Evolutionary conservation across 2,113 vertebrate species (phyloP).

Genomic region (Xyliphius kryptos): DNA sequence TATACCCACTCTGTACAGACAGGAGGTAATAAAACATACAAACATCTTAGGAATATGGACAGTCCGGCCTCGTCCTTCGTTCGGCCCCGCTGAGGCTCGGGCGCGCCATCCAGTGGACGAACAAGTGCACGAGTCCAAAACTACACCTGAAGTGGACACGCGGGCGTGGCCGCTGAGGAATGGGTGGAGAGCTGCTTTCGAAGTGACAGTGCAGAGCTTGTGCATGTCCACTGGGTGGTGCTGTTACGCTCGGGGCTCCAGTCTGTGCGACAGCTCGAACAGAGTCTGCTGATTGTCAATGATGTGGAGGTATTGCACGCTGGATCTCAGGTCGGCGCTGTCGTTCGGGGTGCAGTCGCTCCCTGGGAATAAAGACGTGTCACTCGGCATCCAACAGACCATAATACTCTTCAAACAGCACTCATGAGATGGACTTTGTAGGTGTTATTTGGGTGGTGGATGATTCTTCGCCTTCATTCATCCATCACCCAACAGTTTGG

Average conservation of each 20-base stretch:
- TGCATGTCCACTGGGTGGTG: slow-evolving; percentile 2
- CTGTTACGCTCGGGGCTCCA: slow-evolving; percentile 80
- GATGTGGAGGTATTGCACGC: slow-evolving; percentile 82
- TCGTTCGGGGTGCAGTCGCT: slow-evolving; percentile 79
- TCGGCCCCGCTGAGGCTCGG: slow-evolving; percentile 13
- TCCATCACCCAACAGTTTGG: too few relatives aligned
- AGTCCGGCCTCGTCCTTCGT: background rate
- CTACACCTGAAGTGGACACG: background rate
- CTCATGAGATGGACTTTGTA: background rate
- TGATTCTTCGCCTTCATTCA: too few relatives aligned
- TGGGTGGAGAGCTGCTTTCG: background rate
- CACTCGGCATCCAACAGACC: background rate
- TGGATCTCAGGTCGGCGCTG: slow-evolving; percentile 80
- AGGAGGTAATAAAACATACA: slow-evolving; percentile 18
- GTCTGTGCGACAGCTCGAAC: slow-evolving; percentile 92
- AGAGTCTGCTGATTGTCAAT: slow-evolving; percentile 98
- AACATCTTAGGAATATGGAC: slow-evolving; percentile 9
- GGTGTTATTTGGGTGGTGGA: too few relatives aligned
- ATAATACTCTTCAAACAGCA: background rate
- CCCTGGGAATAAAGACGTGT: slow-evolving; percentile 55
- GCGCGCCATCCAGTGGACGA: slow-evolving; percentile 1
- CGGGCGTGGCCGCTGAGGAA: background rate
- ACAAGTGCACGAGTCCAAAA: slow-evolving; percentile 1
- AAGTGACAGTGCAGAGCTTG: background rate
- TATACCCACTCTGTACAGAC: slow-evolving; percentile 5